Evolutionary conservation across 2,113 vertebrate species (phyloP), one percentile per base, ranked within the genome.

Genomic region (Pampusana beccarii): DNA sequence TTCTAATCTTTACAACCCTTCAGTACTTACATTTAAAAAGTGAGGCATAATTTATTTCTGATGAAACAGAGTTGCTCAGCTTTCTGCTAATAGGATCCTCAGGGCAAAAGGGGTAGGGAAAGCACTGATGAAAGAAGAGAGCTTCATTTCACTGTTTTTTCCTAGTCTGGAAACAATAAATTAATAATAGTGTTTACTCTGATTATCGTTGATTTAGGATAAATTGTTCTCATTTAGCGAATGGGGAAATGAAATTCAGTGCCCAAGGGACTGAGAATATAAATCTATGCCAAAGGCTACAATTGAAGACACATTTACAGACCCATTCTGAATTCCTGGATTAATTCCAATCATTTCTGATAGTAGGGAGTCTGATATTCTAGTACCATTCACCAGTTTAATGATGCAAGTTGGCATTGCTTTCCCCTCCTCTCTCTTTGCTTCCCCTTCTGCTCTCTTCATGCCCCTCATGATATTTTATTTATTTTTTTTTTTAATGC

Each of bases 51-150:
- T 98, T 98, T 97, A 97, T 97, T 98, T 98, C 89, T 75, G 83
- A 97, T 97, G 95, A 97, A 98, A 97, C 74, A 5, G 66, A 97
- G 97, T 83, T 88, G 79, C 93, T 97, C 93, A 95, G 91, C 83
- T 97, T 86, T 97, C 94, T 92, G 86, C 95, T 98, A 98, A 98
- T 97, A 97, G 96, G 96, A 97, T 98, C 95, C 96, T 98, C 95
- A 90, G 97, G 97, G 97, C 95, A 95, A 97, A 97, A 96, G 92
- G 85, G 78, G 81, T 89, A 95, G 79, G 54, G 58, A 72, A 91
- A 82, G 57, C 86, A 93, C 92, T 92, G 82, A 91, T 94, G 96
- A 96, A 95, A 95, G 92, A 42, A 87, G 74, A 91, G 93, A 83
- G 61, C 21, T 58, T 90, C 42, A 53, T 72, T 87, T 78, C 85